Percentiles rank a stretch among this genome's conserved stretches.
Evolutionary conservation across 2,113 vertebrate genomes (phyloP).

Genomic region (Atlantisia rogersi): DNA sequence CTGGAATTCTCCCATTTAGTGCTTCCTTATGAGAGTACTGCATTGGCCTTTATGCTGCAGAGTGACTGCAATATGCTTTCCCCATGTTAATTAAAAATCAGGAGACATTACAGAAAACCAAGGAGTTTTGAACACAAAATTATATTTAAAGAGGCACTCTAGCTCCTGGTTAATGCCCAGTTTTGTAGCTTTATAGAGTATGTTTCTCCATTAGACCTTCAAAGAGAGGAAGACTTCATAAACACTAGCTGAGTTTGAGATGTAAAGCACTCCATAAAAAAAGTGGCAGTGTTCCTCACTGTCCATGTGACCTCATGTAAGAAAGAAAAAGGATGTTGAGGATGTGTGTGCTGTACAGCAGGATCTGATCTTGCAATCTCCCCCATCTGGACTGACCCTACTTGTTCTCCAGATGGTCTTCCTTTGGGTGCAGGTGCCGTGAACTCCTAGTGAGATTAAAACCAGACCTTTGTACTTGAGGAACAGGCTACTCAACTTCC

Average conservation of each 20-base stretch:
- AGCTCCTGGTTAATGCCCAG: background rate
- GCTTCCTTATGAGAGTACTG: background rate
- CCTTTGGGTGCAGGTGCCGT: background rate
- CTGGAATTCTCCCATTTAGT: background rate
- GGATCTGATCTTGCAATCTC: background rate
- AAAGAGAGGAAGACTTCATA: background rate
- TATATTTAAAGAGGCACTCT: background rate
- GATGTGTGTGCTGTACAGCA: background rate
- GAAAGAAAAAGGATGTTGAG: background rate
- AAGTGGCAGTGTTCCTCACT: background rate
- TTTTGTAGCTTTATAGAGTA: background rate
- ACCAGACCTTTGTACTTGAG: background rate
- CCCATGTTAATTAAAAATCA: background rate
- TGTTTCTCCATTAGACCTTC: background rate
- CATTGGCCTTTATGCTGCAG: background rate
- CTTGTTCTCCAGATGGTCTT: background rate
- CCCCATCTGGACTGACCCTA: no score
- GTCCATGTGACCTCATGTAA: background rate
- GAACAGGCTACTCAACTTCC: background rate
- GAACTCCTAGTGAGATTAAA: background rate
- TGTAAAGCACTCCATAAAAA: background rate
- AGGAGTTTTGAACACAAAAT: background rate
- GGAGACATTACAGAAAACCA: background rate
- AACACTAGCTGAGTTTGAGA: background rate
- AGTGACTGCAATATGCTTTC: background rate